Evolutionary conservation across 2,888 invertebrate species (phyloP).

Genomic region (Barypeithes pellucidus): DNA sequence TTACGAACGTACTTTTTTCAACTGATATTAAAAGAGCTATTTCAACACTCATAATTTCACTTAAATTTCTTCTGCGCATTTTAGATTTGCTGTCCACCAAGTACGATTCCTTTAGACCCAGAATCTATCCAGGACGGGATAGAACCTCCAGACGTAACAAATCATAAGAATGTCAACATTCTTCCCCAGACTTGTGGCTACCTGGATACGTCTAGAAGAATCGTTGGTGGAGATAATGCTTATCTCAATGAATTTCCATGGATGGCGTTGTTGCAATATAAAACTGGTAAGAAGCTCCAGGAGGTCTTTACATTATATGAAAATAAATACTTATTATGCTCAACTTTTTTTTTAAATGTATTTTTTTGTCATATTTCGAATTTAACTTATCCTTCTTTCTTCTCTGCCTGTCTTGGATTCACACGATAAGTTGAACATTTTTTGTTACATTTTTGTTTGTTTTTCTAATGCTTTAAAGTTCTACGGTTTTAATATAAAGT

Average conservation of each 20-base stretch:
- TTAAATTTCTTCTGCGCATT: background rate
- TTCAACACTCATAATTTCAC: background rate
- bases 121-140: conserved; percentile 12
- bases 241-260: conserved; percentile 80
- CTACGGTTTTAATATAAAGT: too few species aligned
- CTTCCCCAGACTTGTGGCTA: conserved; percentile 74
- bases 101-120: conserved; percentile 46
- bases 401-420: too few species aligned
- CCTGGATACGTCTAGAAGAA: conserved; percentile 71
- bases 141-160: conserved; percentile 65
- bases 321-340: too few species aligned
- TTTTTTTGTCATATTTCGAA: too few species aligned
- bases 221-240: conserved; percentile 77
- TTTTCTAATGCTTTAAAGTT: too few species aligned
- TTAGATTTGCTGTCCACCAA: conserved; percentile 71
- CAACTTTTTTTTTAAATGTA: too few species aligned
- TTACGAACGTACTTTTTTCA: too few species aligned
- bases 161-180: conserved; percentile 66
- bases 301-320: too few species aligned
- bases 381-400: too few species aligned
- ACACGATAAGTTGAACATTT: too few species aligned
- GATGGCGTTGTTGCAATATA: conserved; percentile 80
- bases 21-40: too few species aligned
- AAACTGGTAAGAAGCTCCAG: conserved; percentile 8
- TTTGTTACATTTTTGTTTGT: too few species aligned